Evolutionary conservation across 2,888 invertebrate genomes (phyloP).

Genomic region (Opisthograptis luteolata): DNA sequence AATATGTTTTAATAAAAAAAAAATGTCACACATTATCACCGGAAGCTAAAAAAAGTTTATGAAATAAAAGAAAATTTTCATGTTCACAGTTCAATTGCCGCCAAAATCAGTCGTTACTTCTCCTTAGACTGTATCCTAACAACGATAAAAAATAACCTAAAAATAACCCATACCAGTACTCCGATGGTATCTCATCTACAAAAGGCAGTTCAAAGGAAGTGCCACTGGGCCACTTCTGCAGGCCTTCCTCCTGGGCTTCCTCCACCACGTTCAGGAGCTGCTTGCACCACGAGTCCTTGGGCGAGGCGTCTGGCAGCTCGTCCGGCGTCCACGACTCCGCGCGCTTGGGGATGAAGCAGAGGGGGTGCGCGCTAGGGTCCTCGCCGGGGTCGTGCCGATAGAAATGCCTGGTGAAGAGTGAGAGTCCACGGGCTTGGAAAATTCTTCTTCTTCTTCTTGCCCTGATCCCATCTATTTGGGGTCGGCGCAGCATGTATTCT

Average conservation of each 20-base stretch:
- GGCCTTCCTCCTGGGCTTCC: conserved; percentile 46
- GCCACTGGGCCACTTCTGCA: conserved; percentile 50
- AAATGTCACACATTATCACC: too few relatives aligned
- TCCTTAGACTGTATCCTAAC: not conserved
- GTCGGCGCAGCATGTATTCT: too few relatives aligned
- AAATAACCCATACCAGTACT: conserved; percentile 57
- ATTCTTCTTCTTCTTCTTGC: too few relatives aligned
- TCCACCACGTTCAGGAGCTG: conserved; percentile 59
- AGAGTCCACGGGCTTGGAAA: too few relatives aligned
- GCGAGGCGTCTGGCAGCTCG: conserved; percentile 63
- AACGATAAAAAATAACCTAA: not conserved
- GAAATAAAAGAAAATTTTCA: too few relatives aligned
- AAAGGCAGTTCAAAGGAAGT: conserved; percentile 58
- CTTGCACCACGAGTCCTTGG: conserved; percentile 68
- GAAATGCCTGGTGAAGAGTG: conserved; percentile 64
- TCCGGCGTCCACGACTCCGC: conserved; percentile 71
- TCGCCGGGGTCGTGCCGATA: conserved; percentile 79
- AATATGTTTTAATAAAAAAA: too few relatives aligned
- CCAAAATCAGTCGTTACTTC: too few relatives aligned
- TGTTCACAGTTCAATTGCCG: too few relatives aligned
- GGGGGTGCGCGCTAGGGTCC: conserved; percentile 66
- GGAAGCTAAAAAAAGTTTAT: too few relatives aligned
- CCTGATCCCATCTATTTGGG: too few relatives aligned
- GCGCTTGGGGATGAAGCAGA: conserved; percentile 68
- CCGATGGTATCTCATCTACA: conserved; percentile 63